Base-by-base conservation (phyloP, 2,888 invertebrate species). In the Apodemia mormo region DNA sequence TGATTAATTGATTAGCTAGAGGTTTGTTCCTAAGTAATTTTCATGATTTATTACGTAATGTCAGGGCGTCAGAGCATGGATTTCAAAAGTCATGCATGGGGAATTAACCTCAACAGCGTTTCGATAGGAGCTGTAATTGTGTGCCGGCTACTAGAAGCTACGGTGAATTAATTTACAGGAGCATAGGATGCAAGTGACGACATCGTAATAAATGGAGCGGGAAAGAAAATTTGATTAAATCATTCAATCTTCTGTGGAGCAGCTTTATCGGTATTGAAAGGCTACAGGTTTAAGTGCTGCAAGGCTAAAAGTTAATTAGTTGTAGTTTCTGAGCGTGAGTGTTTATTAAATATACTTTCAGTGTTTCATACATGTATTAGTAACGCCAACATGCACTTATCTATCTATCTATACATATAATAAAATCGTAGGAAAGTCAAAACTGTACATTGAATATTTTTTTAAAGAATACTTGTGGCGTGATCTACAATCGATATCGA, bases 1-100 rank as follows among this genome's bases (percentile, higher is more conserved):
- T 90, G 92, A 92, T 91, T 92, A 92, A 92, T 92, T 90, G 88
- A 87, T 87, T 89, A 88, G 87, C 87, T 86, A 85, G 82, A 83
- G 85, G 82, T 81, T 81, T 81, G 80, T 84, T 86, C 82, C 81
- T 81, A 80, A 82, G 85, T 87, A 86, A 92, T 92, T 90, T 89
- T 83, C 85, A 86, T 92, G 89, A 90, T 88, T 89, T 86, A 90
- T 88, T 79, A 80, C 81, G 76, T 70, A 79, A 73, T 76, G 78
- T 79, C 75, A 75, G 75, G 52, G 75, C 73, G 70, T 68, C 65
- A 74, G 70, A 69, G 68, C 71, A 71, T 71, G 69, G 73, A 70
- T 69, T 68, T 52, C 69, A 69, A 72, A 74, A 73, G 68, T 73
- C 75, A 75, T 68, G 72, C 71, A 71, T 75, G 75, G 75, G 70